Evolutionary conservation across 64 coral and sea anemone species (phyloP).

Genomic region (Anthopleura sola): DNA sequence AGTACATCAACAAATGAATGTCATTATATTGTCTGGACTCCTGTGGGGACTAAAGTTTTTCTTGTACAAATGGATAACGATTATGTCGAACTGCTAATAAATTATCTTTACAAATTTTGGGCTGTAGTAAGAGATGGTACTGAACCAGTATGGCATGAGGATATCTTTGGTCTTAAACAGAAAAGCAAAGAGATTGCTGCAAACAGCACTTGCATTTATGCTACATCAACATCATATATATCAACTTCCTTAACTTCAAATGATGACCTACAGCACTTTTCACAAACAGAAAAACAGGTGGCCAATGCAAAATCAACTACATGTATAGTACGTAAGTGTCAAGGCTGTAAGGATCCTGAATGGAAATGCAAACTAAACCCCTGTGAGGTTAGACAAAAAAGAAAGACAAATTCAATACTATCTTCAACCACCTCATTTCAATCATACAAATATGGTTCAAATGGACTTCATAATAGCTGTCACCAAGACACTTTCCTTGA

Average conservation of each 20-base stretch:
- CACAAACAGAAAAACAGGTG: background rate
- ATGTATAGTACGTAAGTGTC: slow-evolving; percentile 19
- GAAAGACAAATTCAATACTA: background rate
- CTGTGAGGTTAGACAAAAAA: slow-evolving; percentile 31
- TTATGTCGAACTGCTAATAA: slow-evolving; percentile 25
- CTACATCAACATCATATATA: slow-evolving; percentile 13
- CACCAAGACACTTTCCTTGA: slow-evolving; percentile 54
- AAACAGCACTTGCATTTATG: slow-evolving; percentile 1
- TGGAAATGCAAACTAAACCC: slow-evolving; percentile 22
- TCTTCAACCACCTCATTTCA: background rate
- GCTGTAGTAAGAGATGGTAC: background rate
- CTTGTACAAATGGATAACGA: slow-evolving; percentile 27
- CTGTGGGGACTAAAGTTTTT: slow-evolving; percentile 34
- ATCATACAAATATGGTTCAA: slow-evolving; percentile 47
- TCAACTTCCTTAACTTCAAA: background rate
- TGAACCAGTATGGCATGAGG: slow-evolving; percentile 44
- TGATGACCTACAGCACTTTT: slow-evolving; percentile 19
- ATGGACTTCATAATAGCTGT: slow-evolving; percentile 46
- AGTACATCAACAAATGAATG: slow-evolving; percentile 32
- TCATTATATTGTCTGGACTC: slow-evolving; percentile 43
- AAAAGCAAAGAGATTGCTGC: slow-evolving; percentile 39
- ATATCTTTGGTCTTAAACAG: slow-evolving; percentile 28
- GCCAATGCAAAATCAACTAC: background rate
- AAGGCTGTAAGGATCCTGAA: slow-evolving; percentile 33
- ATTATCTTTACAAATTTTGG: slow-evolving; percentile 36